Evolutionary conservation across 2,797 vertebrate genomes (phyloP), one percentile per base, ranked within the genome.

Genomic region (Xenentodon cancila): DNA sequence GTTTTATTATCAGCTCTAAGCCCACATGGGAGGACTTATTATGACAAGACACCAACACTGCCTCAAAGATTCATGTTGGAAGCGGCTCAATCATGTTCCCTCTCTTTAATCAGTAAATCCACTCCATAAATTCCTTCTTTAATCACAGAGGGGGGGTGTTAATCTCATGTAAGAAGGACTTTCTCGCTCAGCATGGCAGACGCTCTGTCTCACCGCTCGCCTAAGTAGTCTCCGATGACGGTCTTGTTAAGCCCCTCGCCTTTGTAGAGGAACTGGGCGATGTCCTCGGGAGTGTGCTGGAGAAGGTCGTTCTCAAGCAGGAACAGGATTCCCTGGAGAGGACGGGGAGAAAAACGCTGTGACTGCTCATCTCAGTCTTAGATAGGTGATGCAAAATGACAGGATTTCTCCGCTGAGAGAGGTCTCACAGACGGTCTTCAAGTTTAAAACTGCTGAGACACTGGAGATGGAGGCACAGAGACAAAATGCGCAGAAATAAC

Each of bases 231-330:
- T 64, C 97, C 97, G 16, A 99, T 98, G 77, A 95, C 96, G 0
- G 97, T 99, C 93, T 99, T 99, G 93, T 99, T 99, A 64, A 99
- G 93, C 61, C 97, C 97, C 84, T 99, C 97, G 53, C 96, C 97
- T 92, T 98, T 99, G 88, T 97, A 98, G 47, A 99, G 94, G 91
- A 99, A 98, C 93, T 96, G 96, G 59, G 97, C 93, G n/a, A 98
- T 96, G 73, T 96, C 96, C 79, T 97, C 96, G 1, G 97, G 93
- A 47, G 95, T 96, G 82, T 96, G 94, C 71, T 97, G 96, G 48
- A 99, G 93, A 80, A 99, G 95, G 89, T 97, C 96, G 2, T 98
- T 98, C 88, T 98, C 96, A 88, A 97, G 88, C 72, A 98, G 94
- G 82, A 98, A 98, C 87, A 95, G 96, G 80, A 98, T 98, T 67